Conservation (phyloP, 2,113 vertebrate species). For the Apaloderma vittatum region DNA sequence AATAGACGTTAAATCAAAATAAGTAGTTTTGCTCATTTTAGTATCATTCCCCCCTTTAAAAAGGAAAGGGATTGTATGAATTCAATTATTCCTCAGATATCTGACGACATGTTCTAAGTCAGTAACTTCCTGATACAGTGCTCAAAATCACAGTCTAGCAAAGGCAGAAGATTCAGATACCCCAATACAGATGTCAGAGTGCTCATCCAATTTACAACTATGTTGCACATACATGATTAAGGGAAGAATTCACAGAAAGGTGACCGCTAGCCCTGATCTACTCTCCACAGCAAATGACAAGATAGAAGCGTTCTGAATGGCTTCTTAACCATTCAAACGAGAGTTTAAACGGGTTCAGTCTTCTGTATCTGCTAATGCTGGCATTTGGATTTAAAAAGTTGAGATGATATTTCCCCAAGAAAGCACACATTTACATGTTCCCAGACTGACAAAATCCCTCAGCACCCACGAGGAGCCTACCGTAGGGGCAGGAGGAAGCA, state of each 20-base stretch:
- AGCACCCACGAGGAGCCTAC: slow-evolving; percentile 69
- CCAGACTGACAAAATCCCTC: not conserved
- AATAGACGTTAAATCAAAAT: not conserved
- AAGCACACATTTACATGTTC: rapidly evolving
- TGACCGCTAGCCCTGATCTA: not conserved
- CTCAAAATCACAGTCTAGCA: not conserved
- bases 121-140: not conserved
- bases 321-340: not conserved
- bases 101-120: not conserved
- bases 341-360: not conserved
- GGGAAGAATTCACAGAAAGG: not conserved
- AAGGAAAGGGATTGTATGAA: not conserved
- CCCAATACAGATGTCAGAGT: not conserved
- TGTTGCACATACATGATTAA: rapidly evolving
- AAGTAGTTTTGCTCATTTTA: not conserved
- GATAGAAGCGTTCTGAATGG: not conserved
- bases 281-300: not conserved
- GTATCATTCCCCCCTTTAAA: not conserved
- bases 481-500: slow-evolving; percentile 90
- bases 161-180: not conserved
- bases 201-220: not conserved
- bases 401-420: not conserved
- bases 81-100: not conserved
- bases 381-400: not conserved
- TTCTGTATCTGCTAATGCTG: not conserved